Evolutionary conservation across 92 coral and sea anemone genomes (phyloP).

Genomic region (Heteractis magnifica): DNA sequence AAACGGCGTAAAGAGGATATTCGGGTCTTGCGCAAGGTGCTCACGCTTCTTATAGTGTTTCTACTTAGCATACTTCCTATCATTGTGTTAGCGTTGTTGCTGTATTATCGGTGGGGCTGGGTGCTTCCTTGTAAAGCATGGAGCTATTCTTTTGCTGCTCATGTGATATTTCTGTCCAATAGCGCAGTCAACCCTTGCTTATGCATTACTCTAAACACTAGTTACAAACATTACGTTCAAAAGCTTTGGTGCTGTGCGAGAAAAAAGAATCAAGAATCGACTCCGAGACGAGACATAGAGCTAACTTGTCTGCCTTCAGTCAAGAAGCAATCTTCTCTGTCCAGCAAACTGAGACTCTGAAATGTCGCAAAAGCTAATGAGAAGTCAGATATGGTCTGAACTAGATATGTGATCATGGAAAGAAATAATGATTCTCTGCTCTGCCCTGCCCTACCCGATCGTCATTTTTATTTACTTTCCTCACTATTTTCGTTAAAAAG

Average conservation of each 20-base stretch:
- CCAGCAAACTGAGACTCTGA: background rate
- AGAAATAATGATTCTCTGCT: background rate
- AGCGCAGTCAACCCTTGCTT: constrained; percentile 28
- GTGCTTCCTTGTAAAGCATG: constrained; percentile 33
- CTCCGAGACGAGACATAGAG: background rate
- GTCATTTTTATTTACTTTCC: background rate
- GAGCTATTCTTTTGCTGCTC: constrained; percentile 17
- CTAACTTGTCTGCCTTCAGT: background rate
- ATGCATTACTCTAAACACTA: constrained; percentile 15
- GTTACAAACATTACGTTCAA: constrained; percentile 11
- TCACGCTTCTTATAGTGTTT: constrained; percentile 28
- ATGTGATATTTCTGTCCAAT: constrained; percentile 19
- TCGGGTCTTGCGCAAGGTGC: constrained; percentile 27
- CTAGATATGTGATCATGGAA: too few species aligned
- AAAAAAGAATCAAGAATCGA: background rate
- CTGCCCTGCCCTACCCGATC: too few species aligned
- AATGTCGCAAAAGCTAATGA: too few species aligned
- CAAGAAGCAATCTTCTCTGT: background rate
- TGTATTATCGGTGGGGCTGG: constrained; percentile 29
- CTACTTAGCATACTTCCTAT: constrained; percentile 22
- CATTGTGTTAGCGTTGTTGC: constrained; percentile 19
- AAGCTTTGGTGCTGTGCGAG: constrained; percentile 2
- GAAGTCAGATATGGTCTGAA: too few species aligned
- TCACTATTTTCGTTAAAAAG: background rate
- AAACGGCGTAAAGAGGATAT: constrained; percentile 30